Evolutionary conservation across 2,113 vertebrate genomes (phyloP), one percentile per base, ranked within the genome.

Genomic region (Charadrius vociferus): DNA sequence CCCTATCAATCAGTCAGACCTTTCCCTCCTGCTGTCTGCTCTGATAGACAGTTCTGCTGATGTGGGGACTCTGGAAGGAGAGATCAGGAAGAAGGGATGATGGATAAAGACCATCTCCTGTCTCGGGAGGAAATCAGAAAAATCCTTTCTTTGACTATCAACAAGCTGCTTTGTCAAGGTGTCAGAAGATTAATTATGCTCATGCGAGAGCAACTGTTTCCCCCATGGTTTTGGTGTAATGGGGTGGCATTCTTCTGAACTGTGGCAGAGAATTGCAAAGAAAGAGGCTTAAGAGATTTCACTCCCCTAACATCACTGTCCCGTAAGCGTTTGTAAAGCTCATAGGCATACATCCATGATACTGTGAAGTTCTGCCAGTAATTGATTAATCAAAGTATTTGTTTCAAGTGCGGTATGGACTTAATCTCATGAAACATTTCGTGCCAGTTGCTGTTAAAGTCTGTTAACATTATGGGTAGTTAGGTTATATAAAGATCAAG

Each of bases 1-100:
- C 96, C 96, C 96, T 98, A 98, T 98, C 98, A 96, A 79, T 98
- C 98, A 98, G 95, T 81, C 97, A 94, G 97, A 82, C 92, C 93
- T 95, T 95, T 97, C 97, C 97, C 98, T 98, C 97, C 98, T 97
- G 97, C 98, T 98, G 98, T 97, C 97, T 96, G 84, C 94, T 97
- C 96, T 97, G 98, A 98, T 97, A 96, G 98, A 97, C 97, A 97
- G 88, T 98, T 98, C 96, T 98, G 98, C 98, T 98, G 98, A 99
- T 98, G 98, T 94, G 97, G 96, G 96, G 97, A 93, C 96, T 96
- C 94, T 97, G 97, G 98, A 95, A 98, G 98, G 98, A 98, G 98
- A 98, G 98, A 98, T 98, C 98, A 99, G 99, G 98, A 99, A 99
- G 98, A 98, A 97, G 95, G 98, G 98, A 98, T 99, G 99, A 99